phyloP scores from a whole-genome alignment of 2,113 vertebrate genomes.

The Callocephalon fimbriatum region DNA sequence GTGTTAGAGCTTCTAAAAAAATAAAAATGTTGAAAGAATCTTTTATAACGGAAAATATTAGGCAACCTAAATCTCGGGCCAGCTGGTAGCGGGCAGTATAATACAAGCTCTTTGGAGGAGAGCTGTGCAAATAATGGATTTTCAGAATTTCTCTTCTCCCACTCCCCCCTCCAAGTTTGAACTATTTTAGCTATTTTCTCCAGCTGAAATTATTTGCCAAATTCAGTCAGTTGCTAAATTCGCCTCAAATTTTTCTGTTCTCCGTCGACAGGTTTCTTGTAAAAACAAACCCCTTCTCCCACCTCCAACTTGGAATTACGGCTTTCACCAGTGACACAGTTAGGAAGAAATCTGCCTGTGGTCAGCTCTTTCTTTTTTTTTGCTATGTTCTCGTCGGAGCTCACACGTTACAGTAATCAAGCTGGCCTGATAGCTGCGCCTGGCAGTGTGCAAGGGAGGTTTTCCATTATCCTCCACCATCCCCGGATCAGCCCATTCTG shows the following conservation, averaged over 20 bases:
- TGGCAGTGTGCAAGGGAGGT: neutral
- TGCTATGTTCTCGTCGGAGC: neutral
- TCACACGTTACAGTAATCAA: neutral
- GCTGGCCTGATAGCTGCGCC: neutral
- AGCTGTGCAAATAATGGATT: conserved; percentile 49
- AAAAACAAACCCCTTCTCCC: conserved; percentile 10
- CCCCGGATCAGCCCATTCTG: fast-evolving
- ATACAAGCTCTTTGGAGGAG: conserved; percentile 25
- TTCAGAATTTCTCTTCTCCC: conserved; percentile 31
- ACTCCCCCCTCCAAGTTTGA: neutral
- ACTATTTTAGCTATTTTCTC: conserved; percentile 58
- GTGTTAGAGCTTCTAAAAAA: conserved; percentile 69
- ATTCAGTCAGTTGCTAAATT: neutral
- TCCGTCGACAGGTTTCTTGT: neutral
- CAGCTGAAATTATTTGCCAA: conserved; percentile 19
- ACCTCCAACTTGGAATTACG: neutral
- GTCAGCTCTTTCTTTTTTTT: neutral
- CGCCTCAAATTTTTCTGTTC: conserved; percentile 5
- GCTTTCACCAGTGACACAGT: neutral
- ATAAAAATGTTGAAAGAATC: conserved; percentile 58
- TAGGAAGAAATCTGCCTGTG: conserved; percentile 55
- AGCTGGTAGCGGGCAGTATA: conserved; percentile 57
- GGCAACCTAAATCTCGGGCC: neutral
- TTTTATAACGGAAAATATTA: conserved; percentile 70
- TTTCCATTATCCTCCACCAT: neutral